phyloP scores from a whole-genome alignment of 2,888 invertebrate species.

The Cheilosia grossa region DNA sequence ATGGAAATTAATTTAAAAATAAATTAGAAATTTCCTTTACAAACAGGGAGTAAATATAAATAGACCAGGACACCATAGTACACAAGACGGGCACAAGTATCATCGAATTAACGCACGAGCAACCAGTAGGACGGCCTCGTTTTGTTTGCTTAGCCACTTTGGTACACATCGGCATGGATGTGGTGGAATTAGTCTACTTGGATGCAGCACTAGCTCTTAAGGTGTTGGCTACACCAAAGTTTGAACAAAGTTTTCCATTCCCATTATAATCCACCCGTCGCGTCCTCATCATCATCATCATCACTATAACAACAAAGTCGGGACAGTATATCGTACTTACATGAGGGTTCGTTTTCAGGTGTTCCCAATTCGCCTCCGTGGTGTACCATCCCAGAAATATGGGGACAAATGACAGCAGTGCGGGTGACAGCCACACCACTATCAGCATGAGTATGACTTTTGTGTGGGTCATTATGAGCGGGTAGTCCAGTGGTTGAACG shows the following conservation, averaged over 20 bases:
- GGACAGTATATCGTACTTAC: slow-evolving; percentile 82
- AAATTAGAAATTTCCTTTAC: slow-evolving; percentile 56
- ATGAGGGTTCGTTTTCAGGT: slow-evolving; percentile 87
- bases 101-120: slow-evolving; percentile 39
- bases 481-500: slow-evolving; percentile 95
- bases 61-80: background rate
- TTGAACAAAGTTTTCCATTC: slow-evolving; percentile 53
- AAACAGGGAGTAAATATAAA: slow-evolving; percentile 34
- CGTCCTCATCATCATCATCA: slow-evolving; percentile 36
- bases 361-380: slow-evolving; percentile 90
- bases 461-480: slow-evolving; percentile 94
- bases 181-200: slow-evolving; percentile 55
- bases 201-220: slow-evolving; percentile 17
- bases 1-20: slow-evolving; percentile 59
- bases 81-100: slow-evolving; percentile 19
- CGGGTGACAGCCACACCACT: slow-evolving; percentile 96
- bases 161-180: slow-evolving; percentile 28
- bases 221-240: slow-evolving; percentile 53
- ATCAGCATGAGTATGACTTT: slow-evolving; percentile 92
- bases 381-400: slow-evolving; percentile 98
- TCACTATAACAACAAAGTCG: background rate
- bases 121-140: slow-evolving; percentile 23
- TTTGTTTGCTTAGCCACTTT: slow-evolving; percentile 54
- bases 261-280: slow-evolving; percentile 30
- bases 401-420: slow-evolving; percentile 95